These are phyloP conservation scores for Myoxocephalus aenaeus DNA, from an alignment of 2,797 vertebrate genomes.

Conservation along the genomic window DNA sequence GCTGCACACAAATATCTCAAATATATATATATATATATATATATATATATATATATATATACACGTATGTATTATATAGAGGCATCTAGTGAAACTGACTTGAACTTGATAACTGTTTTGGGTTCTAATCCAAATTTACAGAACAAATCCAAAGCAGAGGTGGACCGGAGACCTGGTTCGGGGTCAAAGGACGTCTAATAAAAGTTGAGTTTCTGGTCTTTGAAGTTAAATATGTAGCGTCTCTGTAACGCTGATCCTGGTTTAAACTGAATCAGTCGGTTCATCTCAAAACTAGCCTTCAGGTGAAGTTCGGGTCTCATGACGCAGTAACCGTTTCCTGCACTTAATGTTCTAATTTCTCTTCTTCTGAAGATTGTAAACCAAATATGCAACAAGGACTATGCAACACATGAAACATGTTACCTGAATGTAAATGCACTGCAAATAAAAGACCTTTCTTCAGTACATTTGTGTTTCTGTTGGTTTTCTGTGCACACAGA, in stretches of 20 bases:
- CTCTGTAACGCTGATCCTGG: constrained; percentile 7
- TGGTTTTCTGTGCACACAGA: background rate
- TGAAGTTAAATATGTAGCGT: constrained; percentile 8
- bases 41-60: too few relatives aligned
- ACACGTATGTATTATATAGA: too few relatives aligned
- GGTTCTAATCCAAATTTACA: background rate
- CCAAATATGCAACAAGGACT: constrained; percentile 61
- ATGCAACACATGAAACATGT: constrained; percentile 60
- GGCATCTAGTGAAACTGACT: background rate
- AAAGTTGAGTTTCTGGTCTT: background rate
- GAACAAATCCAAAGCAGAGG: background rate
- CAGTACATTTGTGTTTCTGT: background rate
- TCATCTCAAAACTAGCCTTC: constrained; percentile 36
- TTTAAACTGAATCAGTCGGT: constrained; percentile 8
- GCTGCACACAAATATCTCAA: background rate
- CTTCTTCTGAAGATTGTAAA: constrained; percentile 59
- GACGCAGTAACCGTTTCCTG: background rate
- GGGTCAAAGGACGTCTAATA: background rate
- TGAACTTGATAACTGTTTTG: background rate
- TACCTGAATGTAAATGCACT: constrained; percentile 80
- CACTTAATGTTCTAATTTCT: background rate
- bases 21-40: too few relatives aligned
- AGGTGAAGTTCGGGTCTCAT: background rate
- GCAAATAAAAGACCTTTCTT: constrained; percentile 75
- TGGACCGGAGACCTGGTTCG: background rate